phyloP scores from a whole-genome alignment of 2,113 vertebrate genomes.

The Tretioscincus oriximinensis region DNA sequence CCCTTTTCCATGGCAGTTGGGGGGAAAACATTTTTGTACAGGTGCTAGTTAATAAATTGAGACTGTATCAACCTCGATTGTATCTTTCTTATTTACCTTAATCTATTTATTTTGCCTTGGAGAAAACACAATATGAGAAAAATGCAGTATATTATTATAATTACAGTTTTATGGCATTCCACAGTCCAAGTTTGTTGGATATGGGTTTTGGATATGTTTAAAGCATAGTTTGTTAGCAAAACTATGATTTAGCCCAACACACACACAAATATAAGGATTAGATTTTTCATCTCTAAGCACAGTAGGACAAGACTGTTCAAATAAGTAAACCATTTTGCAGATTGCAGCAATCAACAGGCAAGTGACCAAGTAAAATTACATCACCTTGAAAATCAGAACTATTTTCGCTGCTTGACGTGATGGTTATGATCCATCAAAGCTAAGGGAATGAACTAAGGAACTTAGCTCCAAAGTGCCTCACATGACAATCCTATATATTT shows the following conservation, averaged over 20 bases:
- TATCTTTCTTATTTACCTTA: conserved; percentile 57
- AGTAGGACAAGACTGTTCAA: conserved; percentile 36
- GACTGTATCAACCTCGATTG: conserved; percentile 17
- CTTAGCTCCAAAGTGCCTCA: background rate
- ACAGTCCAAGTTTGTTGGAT: background rate
- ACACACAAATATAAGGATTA: conserved; percentile 41
- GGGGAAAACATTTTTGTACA: conserved; percentile 45
- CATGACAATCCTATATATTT: conserved; percentile 1
- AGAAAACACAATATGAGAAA: conserved; percentile 37
- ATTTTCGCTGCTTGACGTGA: conserved; percentile 35
- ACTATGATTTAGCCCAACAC: conserved; percentile 31
- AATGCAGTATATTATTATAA: conserved; percentile 42
- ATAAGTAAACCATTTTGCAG: background rate
- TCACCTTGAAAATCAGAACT: conserved; percentile 29
- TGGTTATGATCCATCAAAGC: conserved; percentile 16
- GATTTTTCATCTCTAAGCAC: conserved; percentile 40
- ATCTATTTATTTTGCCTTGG: conserved; percentile 51
- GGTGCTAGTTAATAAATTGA: conserved; percentile 64
- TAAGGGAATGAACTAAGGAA: conserved; percentile 6
- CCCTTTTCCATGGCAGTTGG: conserved; percentile 35
- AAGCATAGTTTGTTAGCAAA: conserved; percentile 14
- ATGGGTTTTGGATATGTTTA: conserved; percentile 12
- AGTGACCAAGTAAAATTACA: conserved; percentile 23
- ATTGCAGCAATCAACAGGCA: conserved; percentile 27
- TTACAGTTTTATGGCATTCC: conserved; percentile 34